Evolutionary conservation across 35 echinoderm and acorn worm genomes (phyloP), one percentile per base, ranked within the genome.

Genomic region (Apostichopus parvimensis): DNA sequence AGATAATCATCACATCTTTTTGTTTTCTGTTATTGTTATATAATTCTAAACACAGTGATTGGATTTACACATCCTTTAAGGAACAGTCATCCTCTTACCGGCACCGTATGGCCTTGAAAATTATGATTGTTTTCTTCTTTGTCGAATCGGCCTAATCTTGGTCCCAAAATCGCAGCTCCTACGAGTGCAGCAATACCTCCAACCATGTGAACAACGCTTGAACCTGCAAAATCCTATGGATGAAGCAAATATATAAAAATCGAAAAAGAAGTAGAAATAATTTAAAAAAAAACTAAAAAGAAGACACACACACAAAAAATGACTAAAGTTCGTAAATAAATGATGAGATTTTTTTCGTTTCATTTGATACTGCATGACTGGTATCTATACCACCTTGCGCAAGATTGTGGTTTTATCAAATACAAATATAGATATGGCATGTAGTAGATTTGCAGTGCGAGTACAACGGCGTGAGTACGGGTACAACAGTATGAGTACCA

Each of bases 201-300:
- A 14, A 97, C 95, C 88, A 91, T 94, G 77, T 97, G 95, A 6
- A 97, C 95, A 21, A 94, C 95, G 5, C 95, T 93, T 56, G 90
- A 94, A 20, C 95, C 95, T 7, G 95, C 95, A 91, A 94, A 97
- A 56, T 97, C 95, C 95, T 97, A 61, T 61, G 58, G 12, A 61
- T 61, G 58, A 61, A 61, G 58, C 58, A 9, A 60, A 60, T 1
- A 34, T 34, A 0, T 0, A 34, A 45, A 45, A 45, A 45, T 45
- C 34, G 34, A 45, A 45, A 45, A 45, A 45, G 34, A 45, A 45
- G 34, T 45, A 45, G 34, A 45, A 45, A 45, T 45, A 14, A 68
- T 4, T 3, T 68, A 68, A 68, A n/a, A 66, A 9, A 9, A 66
- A 66, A 6, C 9, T 68, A 0, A 68, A 14, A 68, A 10, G 4